phyloP scores from a whole-genome alignment of 2,888 invertebrate species.

The Ramazzottius varieornatus region DNA sequence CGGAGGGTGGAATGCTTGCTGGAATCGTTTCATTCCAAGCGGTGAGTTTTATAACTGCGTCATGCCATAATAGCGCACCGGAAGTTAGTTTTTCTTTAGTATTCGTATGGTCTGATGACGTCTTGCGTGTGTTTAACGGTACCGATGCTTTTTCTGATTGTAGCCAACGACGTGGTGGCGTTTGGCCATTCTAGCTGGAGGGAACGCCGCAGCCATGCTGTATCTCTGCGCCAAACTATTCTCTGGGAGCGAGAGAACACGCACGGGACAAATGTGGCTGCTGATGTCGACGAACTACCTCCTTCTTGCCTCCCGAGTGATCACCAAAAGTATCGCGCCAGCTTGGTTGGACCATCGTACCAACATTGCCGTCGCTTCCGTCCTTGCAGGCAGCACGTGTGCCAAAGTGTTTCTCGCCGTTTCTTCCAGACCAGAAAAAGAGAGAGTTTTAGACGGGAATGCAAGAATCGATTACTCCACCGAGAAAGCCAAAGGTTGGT shows the following conservation, averaged over 20 bases:
- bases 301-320: conserved; percentile 18
- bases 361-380: conserved; percentile 13
- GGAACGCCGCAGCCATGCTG: conserved; percentile 17
- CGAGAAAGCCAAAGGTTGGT: too few species aligned
- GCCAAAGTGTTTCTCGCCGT: not conserved
- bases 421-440: not conserved
- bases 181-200: conserved; percentile 16
- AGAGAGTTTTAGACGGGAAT: too few species aligned
- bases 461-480: too few species aligned
- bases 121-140: too few species aligned
- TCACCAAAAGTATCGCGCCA: conserved; percentile 20
- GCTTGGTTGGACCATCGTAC: conserved; percentile 19
- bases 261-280: conserved; percentile 8
- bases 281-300: conserved; percentile 10
- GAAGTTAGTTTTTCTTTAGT: not conserved
- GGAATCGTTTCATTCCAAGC: conserved; percentile 19
- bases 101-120: too few species aligned
- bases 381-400: not conserved
- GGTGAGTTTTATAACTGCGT: too few species aligned
- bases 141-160: not conserved
- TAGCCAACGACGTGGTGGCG: conserved; percentile 9
- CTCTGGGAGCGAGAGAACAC: conserved; percentile 18
- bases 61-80: too few species aligned
- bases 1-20: conserved; percentile 15
- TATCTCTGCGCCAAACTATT: conserved; percentile 17